Evolutionary conservation across 2,888 invertebrate genomes (phyloP).

Genomic region (Chouioia cunea): DNA sequence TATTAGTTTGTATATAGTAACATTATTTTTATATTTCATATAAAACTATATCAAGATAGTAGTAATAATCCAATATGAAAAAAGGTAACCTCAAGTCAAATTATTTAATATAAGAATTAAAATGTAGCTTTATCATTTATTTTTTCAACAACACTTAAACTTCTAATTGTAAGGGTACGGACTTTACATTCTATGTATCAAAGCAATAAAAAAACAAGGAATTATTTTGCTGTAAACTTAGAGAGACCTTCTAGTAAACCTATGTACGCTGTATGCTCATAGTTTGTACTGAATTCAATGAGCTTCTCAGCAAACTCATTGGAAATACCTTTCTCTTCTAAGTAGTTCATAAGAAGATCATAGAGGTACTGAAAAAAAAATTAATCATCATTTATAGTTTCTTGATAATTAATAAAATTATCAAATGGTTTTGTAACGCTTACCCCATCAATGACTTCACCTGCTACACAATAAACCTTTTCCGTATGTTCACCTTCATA

Average conservation of each 20-base stretch:
- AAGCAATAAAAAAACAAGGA: slow-evolving; percentile 40
- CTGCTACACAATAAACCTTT: slow-evolving; percentile 89
- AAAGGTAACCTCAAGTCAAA: not conserved
- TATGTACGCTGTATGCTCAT: slow-evolving; percentile 94
- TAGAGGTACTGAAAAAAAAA: slow-evolving; percentile 83
- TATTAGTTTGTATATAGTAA: not conserved
- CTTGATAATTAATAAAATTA: slow-evolving; percentile 18
- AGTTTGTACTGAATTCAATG: slow-evolving; percentile 88
- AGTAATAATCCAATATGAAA: not conserved
- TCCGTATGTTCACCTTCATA: slow-evolving; percentile 90
- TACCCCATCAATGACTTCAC: slow-evolving; percentile 95
- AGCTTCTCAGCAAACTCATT: slow-evolving; percentile 93
- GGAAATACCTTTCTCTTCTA: slow-evolving; percentile 96
- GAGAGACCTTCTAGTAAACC: slow-evolving; percentile 88
- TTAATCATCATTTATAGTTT: slow-evolving; percentile 21
- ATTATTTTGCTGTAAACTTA: slow-evolving; percentile 80
- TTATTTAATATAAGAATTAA: not conserved
- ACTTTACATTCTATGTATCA: slow-evolving; percentile 46
- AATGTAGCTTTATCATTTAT: slow-evolving; percentile 20
- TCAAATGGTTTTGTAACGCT: slow-evolving; percentile 61
- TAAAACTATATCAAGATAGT: not conserved
- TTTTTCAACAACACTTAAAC: slow-evolving; percentile 47
- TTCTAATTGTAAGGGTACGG: slow-evolving; percentile 41
- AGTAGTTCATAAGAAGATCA: slow-evolving; percentile 92
- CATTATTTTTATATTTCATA: not conserved